Percentiles rank a stretch among this genome's conserved stretches.
These are phyloP conservation scores for Melipona bicolor DNA, from an alignment of 2,888 invertebrate species.

Conservation along the genomic window DNA sequence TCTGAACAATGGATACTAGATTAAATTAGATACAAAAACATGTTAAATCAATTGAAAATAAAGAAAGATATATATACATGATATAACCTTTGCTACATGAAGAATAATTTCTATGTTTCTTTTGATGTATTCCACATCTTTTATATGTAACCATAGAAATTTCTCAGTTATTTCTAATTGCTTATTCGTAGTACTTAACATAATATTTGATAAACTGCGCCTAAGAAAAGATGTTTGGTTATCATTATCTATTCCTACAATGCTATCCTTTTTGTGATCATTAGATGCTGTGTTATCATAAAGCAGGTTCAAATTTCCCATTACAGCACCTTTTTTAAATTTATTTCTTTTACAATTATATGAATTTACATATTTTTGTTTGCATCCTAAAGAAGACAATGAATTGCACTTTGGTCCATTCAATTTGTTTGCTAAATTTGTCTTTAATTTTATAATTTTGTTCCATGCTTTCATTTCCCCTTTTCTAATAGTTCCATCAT, in stretches of 20 bases:
- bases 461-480: constrained; percentile 1
- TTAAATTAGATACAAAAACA: background rate
- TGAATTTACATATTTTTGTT: background rate
- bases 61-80: constrained; percentile 16
- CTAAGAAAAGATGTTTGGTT: background rate
- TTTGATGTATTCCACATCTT: constrained; percentile 62
- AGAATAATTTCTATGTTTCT: constrained; percentile 66
- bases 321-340: background rate
- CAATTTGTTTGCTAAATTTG: constrained; percentile 30
- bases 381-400: background rate
- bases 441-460: constrained; percentile 7
- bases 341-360: constrained; percentile 13
- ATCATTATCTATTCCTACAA: background rate
- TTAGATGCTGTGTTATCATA: background rate
- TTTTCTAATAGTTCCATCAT: constrained; percentile 6
- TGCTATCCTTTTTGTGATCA: background rate
- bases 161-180: constrained; percentile 59
- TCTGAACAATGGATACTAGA: constrained; percentile 23
- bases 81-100: constrained; percentile 67
- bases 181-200: constrained; percentile 41
- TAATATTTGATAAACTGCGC: constrained; percentile 31
- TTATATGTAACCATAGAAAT: constrained; percentile 58
- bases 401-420: background rate
- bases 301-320: background rate
- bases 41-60: background rate